These are phyloP conservation scores for Zootoca vivipara DNA, from an alignment of 2,113 vertebrate species.

Conservation along the genomic window DNA sequence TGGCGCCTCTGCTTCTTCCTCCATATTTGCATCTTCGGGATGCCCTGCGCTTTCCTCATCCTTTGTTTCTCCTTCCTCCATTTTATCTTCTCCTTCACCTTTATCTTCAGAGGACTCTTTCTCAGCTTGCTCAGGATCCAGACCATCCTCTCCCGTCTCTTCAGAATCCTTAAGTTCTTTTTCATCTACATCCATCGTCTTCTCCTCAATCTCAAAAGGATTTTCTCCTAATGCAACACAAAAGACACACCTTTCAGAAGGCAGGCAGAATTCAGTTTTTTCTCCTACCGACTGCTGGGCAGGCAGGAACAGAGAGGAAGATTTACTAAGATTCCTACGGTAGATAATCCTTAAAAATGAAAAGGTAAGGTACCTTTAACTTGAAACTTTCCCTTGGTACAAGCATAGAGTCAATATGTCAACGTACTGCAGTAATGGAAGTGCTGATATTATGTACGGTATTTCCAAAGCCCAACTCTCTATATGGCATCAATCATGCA, in stretches of 20 bases:
- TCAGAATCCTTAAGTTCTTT: slow-evolving; percentile 61
- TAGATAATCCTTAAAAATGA: not conserved
- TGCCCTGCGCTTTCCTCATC: slow-evolving; percentile 54
- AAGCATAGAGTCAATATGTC: not conserved
- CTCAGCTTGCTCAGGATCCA: slow-evolving; percentile 58
- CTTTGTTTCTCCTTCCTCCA: slow-evolving; percentile 69
- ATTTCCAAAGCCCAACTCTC: not conserved
- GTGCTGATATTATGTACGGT: not conserved
- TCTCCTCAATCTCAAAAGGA: slow-evolving; percentile 87
- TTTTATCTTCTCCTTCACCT: slow-evolving; percentile 62
- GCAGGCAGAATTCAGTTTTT: not conserved
- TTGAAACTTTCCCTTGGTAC: not conserved
- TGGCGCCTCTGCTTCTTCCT: slow-evolving; percentile 63
- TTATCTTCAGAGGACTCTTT: slow-evolving; percentile 65
- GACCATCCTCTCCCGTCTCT: slow-evolving; percentile 50
- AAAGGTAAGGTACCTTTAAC: not conserved
- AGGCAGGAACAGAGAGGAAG: not conserved
- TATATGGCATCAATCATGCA: not conserved
- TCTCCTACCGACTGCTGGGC: not conserved
- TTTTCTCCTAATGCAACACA: slow-evolving; percentile 76
- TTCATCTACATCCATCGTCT: slow-evolving; percentile 74
- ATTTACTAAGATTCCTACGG: not conserved
- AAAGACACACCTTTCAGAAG: slow-evolving; percentile 32
- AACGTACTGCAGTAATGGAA: not conserved
- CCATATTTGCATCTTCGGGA: slow-evolving; percentile 59